Evolutionary conservation across 2,797 vertebrate genomes (phyloP).

Genomic region (Mallotus villosus): DNA sequence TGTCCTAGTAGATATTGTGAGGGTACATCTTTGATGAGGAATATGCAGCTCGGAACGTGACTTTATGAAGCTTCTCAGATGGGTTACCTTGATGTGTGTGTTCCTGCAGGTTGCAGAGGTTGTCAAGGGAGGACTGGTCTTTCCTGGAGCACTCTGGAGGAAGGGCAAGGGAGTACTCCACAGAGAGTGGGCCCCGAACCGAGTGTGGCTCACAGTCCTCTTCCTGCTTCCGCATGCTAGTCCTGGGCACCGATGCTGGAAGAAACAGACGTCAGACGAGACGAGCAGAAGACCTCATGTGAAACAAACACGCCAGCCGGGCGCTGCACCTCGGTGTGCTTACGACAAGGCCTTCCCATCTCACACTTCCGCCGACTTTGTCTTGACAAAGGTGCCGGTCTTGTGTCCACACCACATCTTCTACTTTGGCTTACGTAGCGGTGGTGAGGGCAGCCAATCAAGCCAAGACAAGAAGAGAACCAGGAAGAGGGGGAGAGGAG

Average conservation of each 20-base stretch:
- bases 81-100: constrained; percentile 13
- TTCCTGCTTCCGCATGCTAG: constrained; percentile 83
- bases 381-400: constrained; percentile 82
- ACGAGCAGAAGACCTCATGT: constrained; percentile 79
- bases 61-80: background rate
- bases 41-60: too few species aligned
- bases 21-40: too few species aligned
- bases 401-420: constrained; percentile 83
- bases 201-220: constrained; percentile 82
- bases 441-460: constrained; percentile 45
- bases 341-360: constrained; percentile 84
- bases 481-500: constrained; percentile 23
- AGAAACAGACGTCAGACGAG: constrained; percentile 82
- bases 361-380: constrained; percentile 84
- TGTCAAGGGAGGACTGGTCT: constrained; percentile 85
- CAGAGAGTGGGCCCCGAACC: constrained; percentile 74
- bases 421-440: constrained; percentile 80
- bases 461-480: constrained; percentile 28
- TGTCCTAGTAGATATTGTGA: too few species aligned
- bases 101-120: constrained; percentile 66
- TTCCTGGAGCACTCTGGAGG: constrained; percentile 81
- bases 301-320: constrained; percentile 81
- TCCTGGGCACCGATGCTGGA: constrained; percentile 76
- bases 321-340: constrained; percentile 78
- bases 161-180: constrained; percentile 82